Evolutionary conservation across 2,113 vertebrate genomes (phyloP), one percentile per base, ranked within the genome.

Genomic region (Gadus macrocephalus): DNA sequence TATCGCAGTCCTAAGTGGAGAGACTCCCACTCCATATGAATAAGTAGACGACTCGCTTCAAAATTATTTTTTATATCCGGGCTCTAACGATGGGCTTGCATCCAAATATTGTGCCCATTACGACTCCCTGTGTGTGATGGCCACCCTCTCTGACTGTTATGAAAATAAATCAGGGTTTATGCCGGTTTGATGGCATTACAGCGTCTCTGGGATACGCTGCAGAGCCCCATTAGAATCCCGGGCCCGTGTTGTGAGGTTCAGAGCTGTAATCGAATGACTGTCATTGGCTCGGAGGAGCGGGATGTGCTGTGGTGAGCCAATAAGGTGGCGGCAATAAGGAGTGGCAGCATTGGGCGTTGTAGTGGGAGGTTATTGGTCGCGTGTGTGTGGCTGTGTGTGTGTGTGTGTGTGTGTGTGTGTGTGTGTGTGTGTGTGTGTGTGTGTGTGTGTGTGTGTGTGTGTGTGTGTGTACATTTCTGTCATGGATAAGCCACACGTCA

Each of bases 101-200:
- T 83, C 77, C 80, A 76, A 81, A 76, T 49, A 27, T 80, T 59
- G 61, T 85, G 25, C 62, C 31, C 38, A 55, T 35, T 70, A 42
- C 3, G 3, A 78, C 27, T 69, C 31, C 16, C 59, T 17, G 42
- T 28, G 69, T 35, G 66, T 77, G 84, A 80, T 73, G 80, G 70
- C 78, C 71, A 78, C 74, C 66, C 66, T 49, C 71, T 80, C 70
- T 73, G 66, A 83, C 75, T 80, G 74, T 73, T 83, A 78, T 83
- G 72, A 42, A 70, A 83, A 81, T 78, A 79, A 85, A 86, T 61
- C 83, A 71, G 70, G 66, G 68, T 81, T 79, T 62, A 71, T 82
- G 81, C 71, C 76, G 72, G 64, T 73, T 78, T 70, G 66, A 85
- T 73, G 78, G 70, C 60, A 83, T 81, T 71, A 76, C 42, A 67